These are phyloP conservation scores for Oscarella lobularis DNA, from an alignment of 37 sponge, comb jelly and placozoan genomes.

Conservation along the genomic window DNA sequence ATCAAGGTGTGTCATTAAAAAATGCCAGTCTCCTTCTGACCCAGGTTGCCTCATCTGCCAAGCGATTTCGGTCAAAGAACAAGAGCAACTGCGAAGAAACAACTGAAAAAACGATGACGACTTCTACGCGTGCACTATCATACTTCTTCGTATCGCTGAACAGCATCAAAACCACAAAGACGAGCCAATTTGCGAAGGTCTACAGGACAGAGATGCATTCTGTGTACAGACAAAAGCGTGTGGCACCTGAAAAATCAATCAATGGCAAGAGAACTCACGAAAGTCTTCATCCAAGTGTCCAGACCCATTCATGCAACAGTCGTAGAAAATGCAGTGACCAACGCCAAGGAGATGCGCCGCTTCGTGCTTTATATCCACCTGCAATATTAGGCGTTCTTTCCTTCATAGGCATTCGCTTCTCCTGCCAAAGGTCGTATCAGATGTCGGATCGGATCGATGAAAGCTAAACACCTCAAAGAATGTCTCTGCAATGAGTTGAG, in stretches of 20 bases:
- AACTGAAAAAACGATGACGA: neutral
- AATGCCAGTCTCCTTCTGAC: slow-evolving; percentile 3
- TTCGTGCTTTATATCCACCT: slow-evolving; percentile 5
- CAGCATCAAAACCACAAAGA: slow-evolving; percentile 63
- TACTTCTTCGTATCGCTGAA: slow-evolving; percentile 42
- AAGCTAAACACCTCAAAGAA: slow-evolving; percentile 14
- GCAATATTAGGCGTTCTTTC: neutral
- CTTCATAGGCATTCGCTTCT: neutral
- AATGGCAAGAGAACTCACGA: neutral
- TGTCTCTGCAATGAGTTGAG: no score
- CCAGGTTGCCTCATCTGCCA: slow-evolving; percentile 14
- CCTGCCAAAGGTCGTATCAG: slow-evolving; percentile 9
- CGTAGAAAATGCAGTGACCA: slow-evolving; percentile 22
- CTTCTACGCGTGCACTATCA: neutral
- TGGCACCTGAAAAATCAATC: no score
- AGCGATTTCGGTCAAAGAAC: neutral
- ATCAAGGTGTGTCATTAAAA: no score
- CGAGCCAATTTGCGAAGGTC: slow-evolving; percentile 68
- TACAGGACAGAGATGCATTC: slow-evolving; percentile 87
- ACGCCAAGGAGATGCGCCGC: slow-evolving; percentile 10
- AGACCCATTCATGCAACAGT: slow-evolving; percentile 22
- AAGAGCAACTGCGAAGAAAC: neutral
- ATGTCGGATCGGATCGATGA: slow-evolving; percentile 10
- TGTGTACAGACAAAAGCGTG: neutral
- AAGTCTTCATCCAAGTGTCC: slow-evolving; percentile 22